Evolutionary conservation across 2,113 vertebrate genomes (phyloP).

Genomic region (Oreochromis aureus): DNA sequence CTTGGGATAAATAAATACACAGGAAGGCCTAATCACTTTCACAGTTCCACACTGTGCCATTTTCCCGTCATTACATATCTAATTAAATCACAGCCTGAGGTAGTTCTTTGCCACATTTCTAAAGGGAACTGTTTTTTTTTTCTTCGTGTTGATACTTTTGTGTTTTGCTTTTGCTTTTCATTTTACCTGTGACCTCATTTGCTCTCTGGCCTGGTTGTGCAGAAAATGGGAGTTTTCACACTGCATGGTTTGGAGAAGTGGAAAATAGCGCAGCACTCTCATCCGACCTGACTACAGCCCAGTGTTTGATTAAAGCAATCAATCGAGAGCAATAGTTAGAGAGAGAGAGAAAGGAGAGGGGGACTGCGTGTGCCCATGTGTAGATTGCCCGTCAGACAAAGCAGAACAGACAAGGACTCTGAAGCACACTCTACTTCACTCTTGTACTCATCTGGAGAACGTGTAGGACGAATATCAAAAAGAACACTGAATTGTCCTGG

Average conservation of each 20-base stretch:
- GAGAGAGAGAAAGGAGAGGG: background rate
- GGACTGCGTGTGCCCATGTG: background rate
- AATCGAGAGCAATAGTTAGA: constrained; percentile 2
- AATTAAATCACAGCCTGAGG: background rate
- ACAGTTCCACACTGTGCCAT: background rate
- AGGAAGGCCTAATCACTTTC: background rate
- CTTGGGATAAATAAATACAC: background rate
- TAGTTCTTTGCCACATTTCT: background rate
- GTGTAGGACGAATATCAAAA: constrained; percentile 34
- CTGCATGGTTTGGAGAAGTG: constrained; percentile 23
- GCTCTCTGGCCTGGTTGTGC: background rate
- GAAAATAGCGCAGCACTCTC: constrained; percentile 26
- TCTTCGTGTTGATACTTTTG: background rate
- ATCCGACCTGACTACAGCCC: background rate
- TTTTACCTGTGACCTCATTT: constrained; percentile 17
- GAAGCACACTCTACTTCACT: constrained; percentile 17
- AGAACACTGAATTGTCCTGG: constrained; percentile 3
- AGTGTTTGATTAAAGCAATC: constrained; percentile 55
- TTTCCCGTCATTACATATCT: background rate
- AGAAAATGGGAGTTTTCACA: constrained; percentile 17
- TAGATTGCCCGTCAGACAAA: constrained; percentile 28
- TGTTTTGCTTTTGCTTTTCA: background rate
- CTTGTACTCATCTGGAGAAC: constrained; percentile 39
- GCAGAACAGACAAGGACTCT: constrained; percentile 40
- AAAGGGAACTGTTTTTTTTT: background rate